Base-by-base conservation (phyloP, 2,113 vertebrate genomes). In the Trematocara marginatum region DNA sequence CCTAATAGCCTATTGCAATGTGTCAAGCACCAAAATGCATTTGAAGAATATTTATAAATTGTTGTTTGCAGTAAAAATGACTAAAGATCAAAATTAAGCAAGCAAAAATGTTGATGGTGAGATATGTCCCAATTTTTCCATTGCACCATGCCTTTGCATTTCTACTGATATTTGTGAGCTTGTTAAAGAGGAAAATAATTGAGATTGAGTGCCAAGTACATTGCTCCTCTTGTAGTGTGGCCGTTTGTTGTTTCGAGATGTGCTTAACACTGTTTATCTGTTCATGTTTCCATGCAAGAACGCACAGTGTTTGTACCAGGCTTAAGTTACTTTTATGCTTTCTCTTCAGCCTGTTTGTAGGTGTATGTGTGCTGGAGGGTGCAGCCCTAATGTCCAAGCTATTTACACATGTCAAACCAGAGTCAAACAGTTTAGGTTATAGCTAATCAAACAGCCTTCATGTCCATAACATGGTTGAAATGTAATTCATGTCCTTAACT, bases 191-290 rank as follows among this genome's bases (percentile, higher is more conserved):
- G 9, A 47, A 59, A 76, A 31, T 10, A 31, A 13, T 20, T 82
- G 6, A 84, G 10, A 64, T 26, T 34, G 4, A 69, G 16, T 81
- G 11, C 45, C 40, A 66, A 47, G 64, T 31, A 35, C 47, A 18
- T 82, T 87, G 76, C 64, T 85, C 79, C 64, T 85, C 79, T 40
- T 9, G 61, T 90, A 26, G 81, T 79, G 3, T 88, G 53, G 79
- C 66, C 80, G 34, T 91, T 71, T 92, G 56, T 91, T 92, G 78
- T 93, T 69, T 90, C 82, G 81, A 84, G 66, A 83, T 81, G 79
- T 87, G 85, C 83, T 84, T 78, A 83, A 88, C n/a, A 74, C 40
- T 89, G 85, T 93, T 88, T 88, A 40, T 92, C 64, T 92, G 78
- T 90, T 90, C 88, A 85, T 85, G 61, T 71, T 92, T 52, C 66